These are phyloP conservation scores for Numida meleagris DNA, from an alignment of 2,113 vertebrate species.

Conservation along the genomic window DNA sequence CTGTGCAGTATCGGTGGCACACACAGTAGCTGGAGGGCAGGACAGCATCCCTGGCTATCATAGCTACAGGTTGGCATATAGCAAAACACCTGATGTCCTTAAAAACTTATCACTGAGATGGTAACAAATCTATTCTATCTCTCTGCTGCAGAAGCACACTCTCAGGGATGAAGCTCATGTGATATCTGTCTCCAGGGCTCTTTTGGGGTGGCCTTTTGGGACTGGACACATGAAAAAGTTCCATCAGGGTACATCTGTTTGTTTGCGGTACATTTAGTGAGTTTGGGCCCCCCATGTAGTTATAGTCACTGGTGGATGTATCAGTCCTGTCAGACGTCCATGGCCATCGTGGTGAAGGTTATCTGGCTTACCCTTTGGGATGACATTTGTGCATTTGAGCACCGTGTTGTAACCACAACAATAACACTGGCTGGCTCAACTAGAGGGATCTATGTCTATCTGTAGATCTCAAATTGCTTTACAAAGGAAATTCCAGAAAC, in stretches of 20 bases:
- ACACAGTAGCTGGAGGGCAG: background rate
- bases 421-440: background rate
- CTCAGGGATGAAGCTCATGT: accelerated
- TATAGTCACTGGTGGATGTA: background rate
- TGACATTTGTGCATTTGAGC: background rate
- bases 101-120: background rate
- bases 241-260: background rate
- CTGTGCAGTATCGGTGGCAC: accelerated
- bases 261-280: background rate
- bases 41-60: background rate
- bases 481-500: constrained; percentile 31
- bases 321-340: background rate
- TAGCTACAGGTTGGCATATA: background rate
- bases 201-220: background rate
- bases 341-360: background rate
- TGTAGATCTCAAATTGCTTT: background rate
- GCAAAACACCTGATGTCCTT: background rate
- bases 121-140: background rate
- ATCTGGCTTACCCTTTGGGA: background rate
- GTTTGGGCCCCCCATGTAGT: background rate
- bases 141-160: background rate
- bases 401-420: background rate
- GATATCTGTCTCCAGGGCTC: background rate
- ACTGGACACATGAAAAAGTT: background rate
- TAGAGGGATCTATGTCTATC: background rate